Conservation (phyloP, 2,113 vertebrate genomes). For the Galeopterus variegatus region DNA sequence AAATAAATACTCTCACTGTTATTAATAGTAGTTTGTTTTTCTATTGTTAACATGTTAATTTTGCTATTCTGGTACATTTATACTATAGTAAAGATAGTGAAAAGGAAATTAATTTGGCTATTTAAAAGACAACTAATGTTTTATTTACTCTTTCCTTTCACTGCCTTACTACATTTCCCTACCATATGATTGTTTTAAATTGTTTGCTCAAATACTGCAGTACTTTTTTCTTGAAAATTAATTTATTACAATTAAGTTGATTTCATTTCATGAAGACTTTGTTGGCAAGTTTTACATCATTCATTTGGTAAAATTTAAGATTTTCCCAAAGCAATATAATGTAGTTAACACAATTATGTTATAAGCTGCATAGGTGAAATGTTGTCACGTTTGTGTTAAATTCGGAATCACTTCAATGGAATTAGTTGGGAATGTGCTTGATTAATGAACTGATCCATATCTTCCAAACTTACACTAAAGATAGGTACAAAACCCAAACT, state of each 20-base stretch:
- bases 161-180: background rate
- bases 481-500: background rate
- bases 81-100: background rate
- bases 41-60: background rate
- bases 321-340: background rate
- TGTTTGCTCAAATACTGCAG: background rate
- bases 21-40: background rate
- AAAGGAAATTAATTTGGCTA: background rate
- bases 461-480: background rate
- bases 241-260: background rate
- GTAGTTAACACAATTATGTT: background rate
- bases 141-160: background rate
- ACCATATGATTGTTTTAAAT: background rate
- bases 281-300: background rate
- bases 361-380: background rate
- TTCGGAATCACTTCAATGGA: background rate
- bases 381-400: background rate
- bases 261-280: background rate
- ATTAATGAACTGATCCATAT: background rate
- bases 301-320: background rate
- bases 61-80: background rate
- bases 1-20: background rate
- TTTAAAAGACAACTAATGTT: background rate
- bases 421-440: background rate
- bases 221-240: background rate